phyloP scores from a whole-genome alignment of 1,140 invertebrate genomes.

The Lepidurus apus region DNA sequence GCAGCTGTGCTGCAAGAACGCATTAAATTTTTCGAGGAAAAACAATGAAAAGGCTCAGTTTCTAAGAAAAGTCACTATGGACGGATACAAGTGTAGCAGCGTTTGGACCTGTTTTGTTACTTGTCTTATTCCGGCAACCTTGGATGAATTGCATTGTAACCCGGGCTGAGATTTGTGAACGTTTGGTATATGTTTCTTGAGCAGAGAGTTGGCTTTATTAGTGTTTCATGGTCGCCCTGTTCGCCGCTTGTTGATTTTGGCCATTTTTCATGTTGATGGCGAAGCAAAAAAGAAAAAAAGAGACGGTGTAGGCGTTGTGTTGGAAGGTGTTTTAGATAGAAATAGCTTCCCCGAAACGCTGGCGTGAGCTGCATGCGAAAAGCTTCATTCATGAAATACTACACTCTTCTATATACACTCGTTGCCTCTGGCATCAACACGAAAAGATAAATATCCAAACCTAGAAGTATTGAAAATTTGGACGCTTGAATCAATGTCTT shows the following conservation, averaged over 20 bases:
- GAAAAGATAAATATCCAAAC: neutral
- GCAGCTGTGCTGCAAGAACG: slow-evolving; percentile 14
- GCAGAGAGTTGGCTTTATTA: neutral
- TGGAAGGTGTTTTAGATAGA: slow-evolving; percentile 18
- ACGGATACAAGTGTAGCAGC: neutral
- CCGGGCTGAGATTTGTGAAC: neutral
- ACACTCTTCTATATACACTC: neutral
- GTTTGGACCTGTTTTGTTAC: neutral
- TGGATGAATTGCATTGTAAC: slow-evolving; percentile 16
- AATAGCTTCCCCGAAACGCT: slow-evolving; percentile 4
- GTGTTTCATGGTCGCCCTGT: slow-evolving; percentile 9
- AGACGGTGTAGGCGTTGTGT: neutral
- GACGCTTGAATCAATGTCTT: too few species aligned
- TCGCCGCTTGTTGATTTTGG: slow-evolving; percentile 7
- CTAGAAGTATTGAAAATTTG: neutral
- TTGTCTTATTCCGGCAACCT: neutral
- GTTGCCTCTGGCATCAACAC: neutral
- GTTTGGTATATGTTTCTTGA: slow-evolving; percentile 5
- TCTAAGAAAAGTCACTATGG: neutral
- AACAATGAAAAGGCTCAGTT: neutral
- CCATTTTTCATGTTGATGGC: neutral
- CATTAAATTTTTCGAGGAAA: neutral
- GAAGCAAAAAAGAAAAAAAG: neutral
- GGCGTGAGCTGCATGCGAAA: neutral
- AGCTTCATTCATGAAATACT: slow-evolving; percentile 15